Base-by-base conservation (phyloP, 2,113 vertebrate species). In the Ptychochromis oligacanthus region DNA sequence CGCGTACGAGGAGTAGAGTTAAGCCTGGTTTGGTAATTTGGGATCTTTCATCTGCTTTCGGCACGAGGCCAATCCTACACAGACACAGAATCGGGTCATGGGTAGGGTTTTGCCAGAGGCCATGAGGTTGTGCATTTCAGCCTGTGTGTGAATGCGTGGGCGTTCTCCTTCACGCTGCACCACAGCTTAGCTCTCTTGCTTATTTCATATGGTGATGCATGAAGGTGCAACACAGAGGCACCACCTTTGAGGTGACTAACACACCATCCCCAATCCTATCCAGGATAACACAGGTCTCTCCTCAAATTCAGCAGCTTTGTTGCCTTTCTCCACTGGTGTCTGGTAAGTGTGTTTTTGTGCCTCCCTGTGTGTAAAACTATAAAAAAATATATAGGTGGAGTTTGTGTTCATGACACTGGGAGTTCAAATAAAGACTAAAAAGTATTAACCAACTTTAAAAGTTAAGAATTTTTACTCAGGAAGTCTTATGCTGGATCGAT, bases 241-340 rank as follows among this genome's bases (percentile, higher is more conserved):
- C 87, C 90, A 92, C 94, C 92, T 89, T 90, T 60, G 85, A 91
- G 88, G 90, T 84, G 88, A 86, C 90, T 91, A 94, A 94, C 85
- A 1, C 87, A 81, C 85, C 92, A 52, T 92, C 79, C 55, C 89
- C 89, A 92, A 91, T 91, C 87, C 90, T 65, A 88, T 93, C 87
- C 87, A 77, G 20, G 15, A 83, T 79, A 85, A 82, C 89, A 88
- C 80, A 59, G 65, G 80, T 38, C 77, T 80, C 81, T 17, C 57
- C 31, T 78, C 38, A 43, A 57, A 86, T 31, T 81, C 85, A 57
- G 40, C 61, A 13, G 83, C 77, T 80, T 82, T 87, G 85, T 80
- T 52, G 82, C 31, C 28, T 61, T 79, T 36, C 77, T 60, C 26
- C 31, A 6, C 10, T 59, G 18, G 75, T 77, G 36, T 80, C 36